Percentiles rank a stretch among this genome's conserved stretches.
Evolutionary conservation across 2,113 vertebrate species (phyloP).

Genomic region (Takifugu flavidus): DNA sequence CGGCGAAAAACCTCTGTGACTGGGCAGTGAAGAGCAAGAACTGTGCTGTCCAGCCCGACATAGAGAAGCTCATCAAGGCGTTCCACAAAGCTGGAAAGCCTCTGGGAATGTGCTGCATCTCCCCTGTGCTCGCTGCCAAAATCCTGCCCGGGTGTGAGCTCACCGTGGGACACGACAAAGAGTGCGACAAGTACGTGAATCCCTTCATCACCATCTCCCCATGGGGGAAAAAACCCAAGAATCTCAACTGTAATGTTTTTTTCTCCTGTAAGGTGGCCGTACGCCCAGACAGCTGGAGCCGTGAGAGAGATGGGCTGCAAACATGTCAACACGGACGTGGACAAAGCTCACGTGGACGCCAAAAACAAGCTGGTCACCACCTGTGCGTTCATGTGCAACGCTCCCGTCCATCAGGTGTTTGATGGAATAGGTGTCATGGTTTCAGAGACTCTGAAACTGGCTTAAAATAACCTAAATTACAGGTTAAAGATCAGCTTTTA

Average conservation of each 20-base stretch:
- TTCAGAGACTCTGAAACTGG: slow-evolving; percentile 77
- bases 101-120: slow-evolving; percentile 86
- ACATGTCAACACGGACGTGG: slow-evolving; percentile 79
- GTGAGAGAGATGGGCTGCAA: slow-evolving; percentile 81
- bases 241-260: background rate
- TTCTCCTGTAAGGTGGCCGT: slow-evolving; percentile 75
- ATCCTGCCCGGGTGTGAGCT: slow-evolving; percentile 83
- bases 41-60: slow-evolving; percentile 65
- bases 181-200: slow-evolving; percentile 66
- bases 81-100: slow-evolving; percentile 83
- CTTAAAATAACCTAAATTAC: slow-evolving; percentile 36
- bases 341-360: slow-evolving; percentile 76
- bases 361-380: slow-evolving; percentile 84
- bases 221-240: too few species aligned
- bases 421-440: slow-evolving; percentile 83
- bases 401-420: slow-evolving; percentile 77
- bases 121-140: slow-evolving; percentile 84
- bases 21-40: slow-evolving; percentile 84
- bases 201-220: background rate
- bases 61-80: slow-evolving; percentile 76
- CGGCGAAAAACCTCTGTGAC: slow-evolving; percentile 88
- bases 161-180: slow-evolving; percentile 80
- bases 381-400: slow-evolving; percentile 85
- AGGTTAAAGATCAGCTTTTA: background rate
- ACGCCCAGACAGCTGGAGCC: slow-evolving; percentile 71